Percentiles rank a stretch among this genome's conserved stretches.
phyloP scores from a whole-genome alignment of 2,888 invertebrate genomes.

The Polyploca ridens region DNA sequence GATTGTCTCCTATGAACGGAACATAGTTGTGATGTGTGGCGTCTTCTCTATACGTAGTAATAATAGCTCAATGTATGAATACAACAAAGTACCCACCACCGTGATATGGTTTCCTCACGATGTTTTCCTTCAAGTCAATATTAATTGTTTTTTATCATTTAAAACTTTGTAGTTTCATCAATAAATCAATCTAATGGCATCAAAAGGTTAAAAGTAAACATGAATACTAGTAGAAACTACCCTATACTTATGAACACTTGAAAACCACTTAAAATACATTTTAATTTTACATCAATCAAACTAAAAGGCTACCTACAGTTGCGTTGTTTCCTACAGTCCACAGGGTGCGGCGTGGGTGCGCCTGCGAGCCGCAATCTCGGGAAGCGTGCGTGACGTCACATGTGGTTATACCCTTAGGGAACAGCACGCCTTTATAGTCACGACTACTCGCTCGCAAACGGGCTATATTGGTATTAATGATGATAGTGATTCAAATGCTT shows the following conservation, averaged over 20 bases:
- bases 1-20: no score
- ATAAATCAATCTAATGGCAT: no score
- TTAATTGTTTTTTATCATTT: no score
- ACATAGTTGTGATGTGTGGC: no score
- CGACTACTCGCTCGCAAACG: constrained; percentile 23
- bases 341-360: constrained; percentile 24
- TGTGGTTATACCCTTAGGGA: constrained; percentile 31
- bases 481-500: neutral
- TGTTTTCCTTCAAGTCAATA: no score
- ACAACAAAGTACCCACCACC: no score
- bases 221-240: no score
- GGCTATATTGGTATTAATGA: constrained; percentile 4
- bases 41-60: no score
- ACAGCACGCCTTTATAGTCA: constrained; percentile 33
- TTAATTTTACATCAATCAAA: neutral
- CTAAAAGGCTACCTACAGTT: neutral
- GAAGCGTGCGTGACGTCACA: constrained; percentile 41
- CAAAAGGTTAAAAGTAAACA: no score
- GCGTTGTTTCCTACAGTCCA: constrained; percentile 11
- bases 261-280: neutral
- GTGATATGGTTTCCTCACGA: no score
- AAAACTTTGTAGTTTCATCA: no score
- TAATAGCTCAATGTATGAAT: no score
- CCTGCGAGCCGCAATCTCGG: constrained; percentile 27
- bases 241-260: neutral